A percentile compares a stretch with the other conserved stretches of the same genome.
phyloP scores from a whole-genome alignment of 2,888 invertebrate species.

The Xylota sylvarum region DNA sequence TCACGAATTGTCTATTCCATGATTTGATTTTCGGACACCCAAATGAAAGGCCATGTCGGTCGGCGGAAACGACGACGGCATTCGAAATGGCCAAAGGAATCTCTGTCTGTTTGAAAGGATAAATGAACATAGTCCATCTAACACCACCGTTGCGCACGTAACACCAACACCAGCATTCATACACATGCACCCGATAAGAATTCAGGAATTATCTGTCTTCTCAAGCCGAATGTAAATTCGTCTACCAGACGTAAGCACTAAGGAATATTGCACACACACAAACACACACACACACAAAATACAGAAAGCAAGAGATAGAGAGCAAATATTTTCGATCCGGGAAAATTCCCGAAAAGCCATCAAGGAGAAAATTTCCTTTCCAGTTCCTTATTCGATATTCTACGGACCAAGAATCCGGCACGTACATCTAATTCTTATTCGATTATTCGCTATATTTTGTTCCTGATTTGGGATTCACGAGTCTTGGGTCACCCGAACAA shows the following conservation, averaged over 20 bases:
- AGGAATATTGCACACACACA: constrained; percentile 19
- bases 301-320: constrained; percentile 23
- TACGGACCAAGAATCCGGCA: constrained; percentile 60
- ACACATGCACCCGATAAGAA: constrained; percentile 49
- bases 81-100: constrained; percentile 37
- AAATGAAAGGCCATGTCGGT: constrained; percentile 25
- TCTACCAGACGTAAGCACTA: constrained; percentile 20
- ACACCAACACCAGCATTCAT: constrained; percentile 44
- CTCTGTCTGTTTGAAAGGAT: neutral
- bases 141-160: constrained; percentile 47
- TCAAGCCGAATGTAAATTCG: constrained; percentile 67
- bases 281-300: constrained; percentile 26
- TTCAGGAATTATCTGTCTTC: constrained; percentile 49
- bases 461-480: constrained; percentile 53
- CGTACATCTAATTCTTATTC: constrained; percentile 70
- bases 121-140: constrained; percentile 32
- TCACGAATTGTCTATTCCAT: constrained; percentile 60
- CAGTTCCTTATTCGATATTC: constrained; percentile 51
- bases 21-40: constrained; percentile 60
- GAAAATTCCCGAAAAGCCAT: constrained; percentile 60
- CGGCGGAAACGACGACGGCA: constrained; percentile 42
- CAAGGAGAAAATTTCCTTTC: constrained; percentile 62
- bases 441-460: constrained; percentile 70
- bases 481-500: constrained; percentile 33
- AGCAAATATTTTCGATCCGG: constrained; percentile 51